A percentile compares a stretch with the other conserved stretches of the same genome.
Conservation (phyloP, 2,888 invertebrate genomes). For the Cosmopolites sordidus region DNA sequence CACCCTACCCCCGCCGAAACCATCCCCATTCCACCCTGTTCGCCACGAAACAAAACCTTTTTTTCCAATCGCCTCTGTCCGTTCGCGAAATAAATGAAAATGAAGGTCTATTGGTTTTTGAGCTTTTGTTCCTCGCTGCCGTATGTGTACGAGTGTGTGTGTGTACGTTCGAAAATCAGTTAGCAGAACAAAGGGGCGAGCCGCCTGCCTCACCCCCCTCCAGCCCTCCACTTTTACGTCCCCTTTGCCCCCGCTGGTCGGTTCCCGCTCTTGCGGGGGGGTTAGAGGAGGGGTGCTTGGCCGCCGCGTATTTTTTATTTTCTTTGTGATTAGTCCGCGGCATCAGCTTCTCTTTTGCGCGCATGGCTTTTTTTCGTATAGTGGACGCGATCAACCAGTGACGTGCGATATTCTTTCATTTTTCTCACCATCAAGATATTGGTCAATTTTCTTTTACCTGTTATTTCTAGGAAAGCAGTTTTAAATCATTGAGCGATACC, state of each 20-base stretch:
- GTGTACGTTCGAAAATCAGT: slow-evolving; percentile 48
- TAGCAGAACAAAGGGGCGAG: slow-evolving; percentile 47
- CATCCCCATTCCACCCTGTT: slow-evolving; percentile 28
- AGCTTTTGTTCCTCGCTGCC: slow-evolving; percentile 43
- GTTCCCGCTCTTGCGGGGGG: background rate
- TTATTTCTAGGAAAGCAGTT: too few relatives aligned
- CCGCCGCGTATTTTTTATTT: slow-evolving; percentile 37
- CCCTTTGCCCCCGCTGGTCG: slow-evolving; percentile 1
- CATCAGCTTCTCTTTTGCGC: slow-evolving; percentile 43
- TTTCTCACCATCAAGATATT: too few relatives aligned
- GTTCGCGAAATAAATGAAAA: slow-evolving; percentile 50
- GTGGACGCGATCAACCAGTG: slow-evolving; percentile 21
- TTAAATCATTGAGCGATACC: too few relatives aligned
- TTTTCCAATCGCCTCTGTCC: slow-evolving; percentile 49
- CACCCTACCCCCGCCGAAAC: background rate
- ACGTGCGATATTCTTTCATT: slow-evolving; percentile 3
- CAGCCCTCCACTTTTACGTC: slow-evolving; percentile 12
- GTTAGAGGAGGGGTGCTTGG: slow-evolving; percentile 5
- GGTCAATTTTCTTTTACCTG: too few relatives aligned
- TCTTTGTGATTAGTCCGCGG: slow-evolving; percentile 51
- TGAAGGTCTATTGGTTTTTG: slow-evolving; percentile 52
- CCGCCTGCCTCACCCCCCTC: slow-evolving; percentile 24
- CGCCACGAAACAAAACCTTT: slow-evolving; percentile 46
- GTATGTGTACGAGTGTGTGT: slow-evolving; percentile 38
- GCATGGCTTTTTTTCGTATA: slow-evolving; percentile 46